Evolutionary conservation across 2,797 vertebrate genomes (phyloP).

Genomic region (Harpagifer antarcticus): DNA sequence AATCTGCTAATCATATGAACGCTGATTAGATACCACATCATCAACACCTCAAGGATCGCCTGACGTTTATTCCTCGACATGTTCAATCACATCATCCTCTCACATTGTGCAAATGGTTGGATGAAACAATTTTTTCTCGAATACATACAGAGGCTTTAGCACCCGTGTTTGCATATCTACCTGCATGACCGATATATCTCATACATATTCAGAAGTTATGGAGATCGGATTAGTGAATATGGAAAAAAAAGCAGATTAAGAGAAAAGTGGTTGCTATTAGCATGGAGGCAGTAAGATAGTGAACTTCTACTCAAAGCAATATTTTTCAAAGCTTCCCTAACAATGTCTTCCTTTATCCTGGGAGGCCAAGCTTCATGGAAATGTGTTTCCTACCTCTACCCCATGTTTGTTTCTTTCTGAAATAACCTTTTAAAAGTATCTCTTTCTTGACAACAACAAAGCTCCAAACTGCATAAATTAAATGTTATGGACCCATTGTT

Average conservation of each 20-base stretch:
- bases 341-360: slow-evolving; percentile 33
- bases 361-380: slow-evolving; percentile 50
- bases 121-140: slow-evolving; percentile 14
- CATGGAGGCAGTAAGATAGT: neutral
- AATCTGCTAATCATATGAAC: slow-evolving; percentile 37
- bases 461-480: slow-evolving; percentile 56
- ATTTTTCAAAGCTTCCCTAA: slow-evolving; percentile 55
- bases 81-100: slow-evolving; percentile 28
- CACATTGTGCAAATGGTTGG: slow-evolving; percentile 5
- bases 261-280: slow-evolving; percentile 35
- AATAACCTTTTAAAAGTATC: slow-evolving; percentile 46
- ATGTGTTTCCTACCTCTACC: slow-evolving; percentile 11
- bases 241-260: slow-evolving; percentile 18
- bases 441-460: slow-evolving; percentile 59
- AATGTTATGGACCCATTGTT: slow-evolving; percentile 20
- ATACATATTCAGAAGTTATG: slow-evolving; percentile 69
- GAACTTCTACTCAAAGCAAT: slow-evolving; percentile 30
- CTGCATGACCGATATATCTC: slow-evolving; percentile 43
- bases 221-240: slow-evolving; percentile 12
- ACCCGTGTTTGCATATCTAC: slow-evolving; percentile 56
- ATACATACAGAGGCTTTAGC: slow-evolving; percentile 16
- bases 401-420: slow-evolving; percentile 18
- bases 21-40: slow-evolving; percentile 44
- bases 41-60: slow-evolving; percentile 18
- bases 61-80: slow-evolving; percentile 8